phyloP scores from a whole-genome alignment of 2,113 vertebrate genomes.

The Psilopsiagon aymara region DNA sequence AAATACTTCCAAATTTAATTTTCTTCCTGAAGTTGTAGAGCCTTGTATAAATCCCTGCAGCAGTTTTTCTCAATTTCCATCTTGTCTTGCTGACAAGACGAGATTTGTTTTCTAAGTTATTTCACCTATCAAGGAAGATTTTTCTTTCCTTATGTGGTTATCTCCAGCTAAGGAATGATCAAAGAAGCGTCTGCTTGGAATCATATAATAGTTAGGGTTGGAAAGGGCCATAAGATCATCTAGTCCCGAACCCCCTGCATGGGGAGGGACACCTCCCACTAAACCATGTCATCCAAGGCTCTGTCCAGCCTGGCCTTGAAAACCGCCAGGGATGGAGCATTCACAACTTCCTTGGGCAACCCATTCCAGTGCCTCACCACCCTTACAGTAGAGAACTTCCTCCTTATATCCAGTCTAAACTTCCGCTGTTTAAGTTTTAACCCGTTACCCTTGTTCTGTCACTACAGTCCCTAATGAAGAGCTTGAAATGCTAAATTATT shows the following conservation, averaged over 20 bases:
- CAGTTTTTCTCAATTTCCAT: background rate
- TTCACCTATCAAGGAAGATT: background rate
- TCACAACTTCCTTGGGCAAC: background rate
- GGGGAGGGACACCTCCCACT: background rate
- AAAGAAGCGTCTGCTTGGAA: background rate
- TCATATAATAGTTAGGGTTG: background rate
- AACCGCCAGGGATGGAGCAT: background rate
- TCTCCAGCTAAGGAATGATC: background rate
- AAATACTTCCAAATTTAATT: background rate
- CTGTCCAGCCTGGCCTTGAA: background rate
- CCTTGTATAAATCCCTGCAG: background rate
- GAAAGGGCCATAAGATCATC: background rate
- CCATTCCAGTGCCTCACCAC: background rate
- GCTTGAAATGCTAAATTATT: background rate
- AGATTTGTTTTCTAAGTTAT: background rate
- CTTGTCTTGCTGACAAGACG: background rate
- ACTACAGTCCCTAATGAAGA: background rate
- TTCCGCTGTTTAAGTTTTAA: background rate
- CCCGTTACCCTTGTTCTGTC: background rate
- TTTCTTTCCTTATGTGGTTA: background rate
- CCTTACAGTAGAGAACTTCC: background rate
- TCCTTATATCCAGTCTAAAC: background rate
- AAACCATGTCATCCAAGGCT: background rate
- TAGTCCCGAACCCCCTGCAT: background rate
- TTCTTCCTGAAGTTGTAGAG: background rate